Conservation (phyloP, 2,888 invertebrate genomes). For the Agriotes lineatus region DNA sequence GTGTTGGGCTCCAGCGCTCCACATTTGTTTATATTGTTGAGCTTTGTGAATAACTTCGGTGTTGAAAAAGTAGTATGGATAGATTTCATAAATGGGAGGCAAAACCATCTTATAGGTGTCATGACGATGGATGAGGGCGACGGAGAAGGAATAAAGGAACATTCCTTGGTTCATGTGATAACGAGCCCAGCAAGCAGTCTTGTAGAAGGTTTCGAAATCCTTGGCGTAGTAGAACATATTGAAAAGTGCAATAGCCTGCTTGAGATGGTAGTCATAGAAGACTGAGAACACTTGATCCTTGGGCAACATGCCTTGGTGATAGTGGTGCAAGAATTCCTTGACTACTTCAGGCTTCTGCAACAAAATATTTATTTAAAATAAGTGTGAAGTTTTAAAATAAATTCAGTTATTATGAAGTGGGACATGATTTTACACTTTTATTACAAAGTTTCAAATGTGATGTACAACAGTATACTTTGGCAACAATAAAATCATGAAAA, state of each 20-base stretch:
- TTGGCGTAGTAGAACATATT: constrained; percentile 78
- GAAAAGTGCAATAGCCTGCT: constrained; percentile 75
- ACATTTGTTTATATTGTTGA: constrained; percentile 72
- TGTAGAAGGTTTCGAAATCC: constrained; percentile 78
- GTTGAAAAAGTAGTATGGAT: constrained; percentile 79
- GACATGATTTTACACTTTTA: too few relatives aligned
- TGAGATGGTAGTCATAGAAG: constrained; percentile 71
- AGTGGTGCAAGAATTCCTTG: constrained; percentile 69
- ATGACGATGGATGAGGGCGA: constrained; percentile 73
- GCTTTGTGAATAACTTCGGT: constrained; percentile 76
- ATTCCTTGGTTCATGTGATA: constrained; percentile 77
- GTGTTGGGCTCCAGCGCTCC: background rate
- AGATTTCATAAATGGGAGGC: constrained; percentile 80
- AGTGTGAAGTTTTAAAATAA: too few relatives aligned
- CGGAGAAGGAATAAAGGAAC: constrained; percentile 75
- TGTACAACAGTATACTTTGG: too few relatives aligned
- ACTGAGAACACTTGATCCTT: constrained; percentile 73
- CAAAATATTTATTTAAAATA: too few relatives aligned
- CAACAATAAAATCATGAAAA: too few relatives aligned
- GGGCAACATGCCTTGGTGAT: constrained; percentile 71
- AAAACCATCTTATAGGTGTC: constrained; percentile 76
- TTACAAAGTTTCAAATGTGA: too few relatives aligned
- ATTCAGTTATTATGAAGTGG: too few relatives aligned
- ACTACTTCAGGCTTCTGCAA: constrained; percentile 71
- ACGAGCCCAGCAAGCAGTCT: constrained; percentile 77